phyloP scores from a whole-genome alignment of 1,140 invertebrate genomes.

The Drepana arcuata region DNA sequence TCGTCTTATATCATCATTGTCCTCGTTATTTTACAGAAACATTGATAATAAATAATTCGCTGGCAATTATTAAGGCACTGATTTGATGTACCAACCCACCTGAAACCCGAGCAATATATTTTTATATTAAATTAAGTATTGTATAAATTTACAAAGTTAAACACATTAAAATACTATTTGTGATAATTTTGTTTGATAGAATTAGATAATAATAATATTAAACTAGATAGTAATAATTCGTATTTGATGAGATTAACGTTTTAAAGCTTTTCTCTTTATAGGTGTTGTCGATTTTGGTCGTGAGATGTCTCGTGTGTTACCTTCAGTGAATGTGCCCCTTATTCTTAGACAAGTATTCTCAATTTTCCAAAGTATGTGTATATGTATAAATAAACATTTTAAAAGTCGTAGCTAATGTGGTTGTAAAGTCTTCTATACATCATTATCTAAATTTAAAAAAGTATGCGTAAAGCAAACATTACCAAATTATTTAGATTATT shows the following conservation, averaged over 20 bases:
- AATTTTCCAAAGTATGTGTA: too few species aligned
- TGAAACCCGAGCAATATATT: slow-evolving; percentile 69
- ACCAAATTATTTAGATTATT: too few species aligned
- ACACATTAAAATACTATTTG: too few species aligned
- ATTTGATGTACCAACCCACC: slow-evolving; percentile 63
- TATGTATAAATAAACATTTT: too few species aligned
- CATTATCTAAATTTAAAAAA: too few species aligned
- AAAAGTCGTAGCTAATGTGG: too few species aligned
- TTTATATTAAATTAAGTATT: slow-evolving; percentile 67
- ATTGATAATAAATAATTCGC: slow-evolving; percentile 30
- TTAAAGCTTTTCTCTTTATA: slow-evolving; percentile 54
- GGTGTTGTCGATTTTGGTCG: slow-evolving; percentile 49
- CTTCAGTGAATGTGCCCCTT: slow-evolving; percentile 45
- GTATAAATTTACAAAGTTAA: too few species aligned
- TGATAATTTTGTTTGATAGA: slow-evolving; percentile 51
- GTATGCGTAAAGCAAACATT: too few species aligned
- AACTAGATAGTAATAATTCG: slow-evolving; percentile 32
- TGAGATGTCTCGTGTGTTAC: slow-evolving; percentile 46
- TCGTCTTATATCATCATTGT: too few species aligned
- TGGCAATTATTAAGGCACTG: slow-evolving; percentile 47
- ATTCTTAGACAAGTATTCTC: too few species aligned
- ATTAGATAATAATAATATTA: slow-evolving; percentile 46
- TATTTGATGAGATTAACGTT: slow-evolving; percentile 39
- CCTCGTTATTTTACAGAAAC: too few species aligned
- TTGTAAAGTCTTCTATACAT: too few species aligned